Evolutionary conservation across 2,113 vertebrate genomes (phyloP).

Genomic region (Antigone vipio): DNA sequence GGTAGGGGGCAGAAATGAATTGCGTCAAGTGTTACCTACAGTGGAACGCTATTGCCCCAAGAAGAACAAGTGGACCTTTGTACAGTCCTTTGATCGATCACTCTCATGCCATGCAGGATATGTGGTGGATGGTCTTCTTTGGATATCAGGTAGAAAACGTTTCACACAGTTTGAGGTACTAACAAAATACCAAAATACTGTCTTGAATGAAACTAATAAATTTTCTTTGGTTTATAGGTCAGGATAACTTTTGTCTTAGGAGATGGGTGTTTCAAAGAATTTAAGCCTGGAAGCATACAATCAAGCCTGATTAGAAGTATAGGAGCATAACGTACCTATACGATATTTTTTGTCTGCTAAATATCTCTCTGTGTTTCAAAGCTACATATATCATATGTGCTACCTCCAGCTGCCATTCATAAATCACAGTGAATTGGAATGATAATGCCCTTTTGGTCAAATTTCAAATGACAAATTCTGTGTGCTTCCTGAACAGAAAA

Average conservation of each 20-base stretch:
- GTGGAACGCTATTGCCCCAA: constrained; percentile 95
- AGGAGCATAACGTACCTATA: not conserved
- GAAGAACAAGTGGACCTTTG: constrained; percentile 97
- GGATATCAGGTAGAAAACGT: constrained; percentile 93
- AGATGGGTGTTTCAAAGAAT: not conserved
- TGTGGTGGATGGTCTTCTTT: constrained; percentile 92
- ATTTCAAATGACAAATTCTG: not conserved
- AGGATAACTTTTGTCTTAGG: not conserved
- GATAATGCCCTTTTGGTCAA: not conserved
- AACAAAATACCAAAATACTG: not conserved
- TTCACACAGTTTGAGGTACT: constrained; percentile 45
- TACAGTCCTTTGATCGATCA: constrained; percentile 94
- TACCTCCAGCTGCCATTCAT: not conserved
- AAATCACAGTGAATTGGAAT: not conserved
- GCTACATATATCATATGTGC: not conserved
- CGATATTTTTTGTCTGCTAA: not conserved
- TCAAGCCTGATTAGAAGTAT: not conserved
- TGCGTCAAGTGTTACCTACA: constrained; percentile 92
- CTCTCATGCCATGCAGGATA: constrained; percentile 95
- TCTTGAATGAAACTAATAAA: not conserved
- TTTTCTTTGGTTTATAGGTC: not conserved
- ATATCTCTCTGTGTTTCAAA: not conserved
- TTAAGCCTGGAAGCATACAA: not conserved
- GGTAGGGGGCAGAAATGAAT: constrained; percentile 90
- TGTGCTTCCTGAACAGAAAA: not conserved